Base-by-base conservation (phyloP, 2,888 invertebrate species). In the Amorpha juglandis region DNA sequence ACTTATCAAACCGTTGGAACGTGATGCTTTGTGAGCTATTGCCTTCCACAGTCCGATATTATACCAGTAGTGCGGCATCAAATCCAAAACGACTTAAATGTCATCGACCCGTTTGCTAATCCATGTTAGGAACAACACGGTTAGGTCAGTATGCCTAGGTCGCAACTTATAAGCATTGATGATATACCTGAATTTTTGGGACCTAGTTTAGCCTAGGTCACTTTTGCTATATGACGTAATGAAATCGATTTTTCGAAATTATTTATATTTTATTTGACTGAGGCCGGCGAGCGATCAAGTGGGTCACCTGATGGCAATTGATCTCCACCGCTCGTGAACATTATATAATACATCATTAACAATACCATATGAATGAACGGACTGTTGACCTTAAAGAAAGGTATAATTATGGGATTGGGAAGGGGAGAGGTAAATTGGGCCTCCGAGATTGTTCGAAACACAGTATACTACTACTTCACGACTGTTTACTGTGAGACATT, bases 131-230 rank as follows among this genome's bases (percentile, higher is more conserved):
- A 19, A 19, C 12, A 16, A 9, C 11, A 16, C 16, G 19, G 19
- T 19, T 42, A 38, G 42, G 58, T 58, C 38, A 58, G 42, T 58
- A 63, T 65, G 35, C 33, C 62, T 66, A 65, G 53, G 35, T 51
- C 45, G 62, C 45, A 19, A 63, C 55, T 63, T 19, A 50, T 33
- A 66, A 47, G 66, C 62, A 11, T 21, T 21, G 47, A 35, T 16
- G 50, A 50, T 9, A 50, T 50, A 19, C 50, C 19, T 50, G 50
- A 16, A 9, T 50, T 19, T 50, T 50, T 19, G 19, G 50, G 9
- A 0, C 50, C 19, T 50, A 50, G 50, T 19, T 45, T 45, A 14
- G 45, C 19, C 8, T 50, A 50, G 16, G 16, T 48, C 48, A 48
- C 47, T 47, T 6, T 16, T 48, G 12, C 16, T 16, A 16, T 16